phyloP scores from a whole-genome alignment of 2,797 vertebrate genomes.

The Poeciliopsis presidionis region DNA sequence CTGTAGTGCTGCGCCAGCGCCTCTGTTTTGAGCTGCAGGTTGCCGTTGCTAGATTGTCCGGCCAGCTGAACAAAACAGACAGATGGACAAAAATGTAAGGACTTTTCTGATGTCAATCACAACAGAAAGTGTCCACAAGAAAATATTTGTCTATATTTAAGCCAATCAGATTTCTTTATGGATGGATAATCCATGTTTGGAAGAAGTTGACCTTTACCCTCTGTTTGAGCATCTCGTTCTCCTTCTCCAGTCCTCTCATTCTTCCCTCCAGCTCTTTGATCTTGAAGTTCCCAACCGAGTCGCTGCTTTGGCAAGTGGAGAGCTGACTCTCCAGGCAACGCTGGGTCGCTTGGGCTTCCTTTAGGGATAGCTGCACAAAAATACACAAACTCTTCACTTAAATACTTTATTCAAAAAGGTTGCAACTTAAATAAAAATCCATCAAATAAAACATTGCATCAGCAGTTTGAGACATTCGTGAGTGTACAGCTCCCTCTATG shows the following conservation, averaged over 20 bases:
- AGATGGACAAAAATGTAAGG: background rate
- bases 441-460: background rate
- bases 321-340: conserved; percentile 86
- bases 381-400: background rate
- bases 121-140: background rate
- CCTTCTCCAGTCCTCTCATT: conserved; percentile 87
- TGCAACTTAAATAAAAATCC: background rate
- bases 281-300: conserved; percentile 85
- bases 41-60: conserved; percentile 77
- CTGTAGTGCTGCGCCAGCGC: conserved; percentile 89
- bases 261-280: conserved; percentile 89
- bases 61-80: conserved; percentile 67
- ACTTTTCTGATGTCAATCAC: background rate
- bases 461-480: background rate
- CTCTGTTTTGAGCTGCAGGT: conserved; percentile 86
- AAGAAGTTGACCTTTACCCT: conserved; percentile 80
- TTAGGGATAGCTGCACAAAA: conserved; percentile 73
- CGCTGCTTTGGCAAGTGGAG: conserved; percentile 69
- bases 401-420: background rate
- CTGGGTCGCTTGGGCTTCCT: conserved; percentile 79
- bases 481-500: background rate
- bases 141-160: background rate
- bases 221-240: conserved; percentile 88
- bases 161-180: background rate
- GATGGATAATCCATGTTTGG: background rate